phyloP scores from a whole-genome alignment of 2,888 invertebrate species.

The Chrysolina americana region DNA sequence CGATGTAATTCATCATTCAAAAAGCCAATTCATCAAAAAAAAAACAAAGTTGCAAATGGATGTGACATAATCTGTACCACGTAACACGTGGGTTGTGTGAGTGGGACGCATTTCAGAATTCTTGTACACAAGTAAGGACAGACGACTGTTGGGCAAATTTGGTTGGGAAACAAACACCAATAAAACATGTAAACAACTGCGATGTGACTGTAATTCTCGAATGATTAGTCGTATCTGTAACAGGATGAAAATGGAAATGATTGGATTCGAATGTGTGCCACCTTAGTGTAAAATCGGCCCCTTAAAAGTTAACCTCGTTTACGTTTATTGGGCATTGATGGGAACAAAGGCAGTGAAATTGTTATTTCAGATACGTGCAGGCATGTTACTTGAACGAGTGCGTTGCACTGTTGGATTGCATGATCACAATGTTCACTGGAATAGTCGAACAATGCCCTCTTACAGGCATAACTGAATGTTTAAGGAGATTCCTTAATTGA shows the following conservation, averaged over 20 bases:
- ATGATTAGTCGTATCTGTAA: slow-evolving; percentile 11
- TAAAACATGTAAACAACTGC: slow-evolving; percentile 11
- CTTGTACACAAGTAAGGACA: slow-evolving; percentile 48
- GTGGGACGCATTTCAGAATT: slow-evolving; percentile 53
- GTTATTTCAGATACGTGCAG: slow-evolving; percentile 38
- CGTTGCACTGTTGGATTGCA: slow-evolving; percentile 21
- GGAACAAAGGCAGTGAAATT: slow-evolving; percentile 46
- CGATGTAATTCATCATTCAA: not conserved
- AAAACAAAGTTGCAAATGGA: slow-evolving; percentile 3
- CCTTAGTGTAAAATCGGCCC: slow-evolving; percentile 21
- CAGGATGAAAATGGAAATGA: slow-evolving; percentile 24
- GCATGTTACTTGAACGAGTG: slow-evolving; percentile 30
- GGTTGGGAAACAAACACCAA: slow-evolving; percentile 37
- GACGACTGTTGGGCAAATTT: slow-evolving; percentile 37
- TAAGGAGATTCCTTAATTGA: not conserved
- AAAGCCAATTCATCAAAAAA: not conserved
- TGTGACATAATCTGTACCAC: slow-evolving; percentile 13
- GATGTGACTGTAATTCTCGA: not conserved
- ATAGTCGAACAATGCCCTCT: slow-evolving; percentile 13
- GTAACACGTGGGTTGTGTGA: slow-evolving; percentile 26
- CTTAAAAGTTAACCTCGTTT: slow-evolving; percentile 34
- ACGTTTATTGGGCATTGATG: slow-evolving; percentile 35
- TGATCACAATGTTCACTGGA: slow-evolving; percentile 10
- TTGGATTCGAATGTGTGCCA: slow-evolving; percentile 24
- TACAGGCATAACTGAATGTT: not conserved